Conservation (phyloP, 2,113 vertebrate genomes). For the Notothenia rossii region DNA sequence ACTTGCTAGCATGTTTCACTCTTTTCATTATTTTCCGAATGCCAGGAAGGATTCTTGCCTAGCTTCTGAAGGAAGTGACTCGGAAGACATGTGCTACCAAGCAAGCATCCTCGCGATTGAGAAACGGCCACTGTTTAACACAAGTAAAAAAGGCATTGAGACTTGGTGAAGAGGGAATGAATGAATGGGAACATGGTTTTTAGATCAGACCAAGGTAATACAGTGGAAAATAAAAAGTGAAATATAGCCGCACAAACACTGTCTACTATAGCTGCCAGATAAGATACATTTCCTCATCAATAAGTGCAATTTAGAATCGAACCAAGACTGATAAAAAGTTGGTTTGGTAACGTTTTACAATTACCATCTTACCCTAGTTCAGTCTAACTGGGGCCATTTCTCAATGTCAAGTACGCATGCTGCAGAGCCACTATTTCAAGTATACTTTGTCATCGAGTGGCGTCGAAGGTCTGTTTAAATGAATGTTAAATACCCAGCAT, state of each 20-base stretch:
- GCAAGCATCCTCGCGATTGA: too few species aligned
- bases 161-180: neutral
- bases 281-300: neutral
- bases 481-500: too few species aligned
- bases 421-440: too few species aligned
- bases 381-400: neutral
- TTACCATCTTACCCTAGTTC: neutral
- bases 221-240: neutral
- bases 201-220: slow-evolving; percentile 18
- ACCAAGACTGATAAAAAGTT: neutral
- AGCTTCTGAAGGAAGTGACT: too few species aligned
- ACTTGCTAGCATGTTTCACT: too few species aligned
- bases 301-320: neutral
- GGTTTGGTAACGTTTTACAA: neutral
- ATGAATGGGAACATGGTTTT: slow-evolving; percentile 5
- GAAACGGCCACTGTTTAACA: neutral
- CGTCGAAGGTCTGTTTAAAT: too few species aligned
- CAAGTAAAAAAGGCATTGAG: neutral
- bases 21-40: too few species aligned
- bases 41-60: too few species aligned
- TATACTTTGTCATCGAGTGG: too few species aligned
- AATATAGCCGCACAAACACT: neutral
- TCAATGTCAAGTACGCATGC: too few species aligned
- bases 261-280: neutral
- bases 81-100: too few species aligned